Evolutionary conservation across 1,140 invertebrate species (phyloP), one percentile per base, ranked within the genome.

Genomic region (Delia radicum): DNA sequence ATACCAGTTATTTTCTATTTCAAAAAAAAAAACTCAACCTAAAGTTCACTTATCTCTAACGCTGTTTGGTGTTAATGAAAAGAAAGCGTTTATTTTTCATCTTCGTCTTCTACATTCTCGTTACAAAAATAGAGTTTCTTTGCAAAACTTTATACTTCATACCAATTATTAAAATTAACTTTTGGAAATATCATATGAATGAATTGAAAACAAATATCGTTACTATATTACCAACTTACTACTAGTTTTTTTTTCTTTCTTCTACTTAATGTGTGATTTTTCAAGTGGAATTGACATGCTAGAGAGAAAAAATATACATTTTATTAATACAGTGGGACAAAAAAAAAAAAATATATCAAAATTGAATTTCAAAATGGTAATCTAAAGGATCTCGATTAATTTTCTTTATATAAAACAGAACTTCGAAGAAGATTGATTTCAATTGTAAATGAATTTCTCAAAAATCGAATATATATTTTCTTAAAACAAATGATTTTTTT

Each of bases 261-360:
- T 15, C 12, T 42, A 8, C 37, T 8, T 42, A 10, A 8, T 55
- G 48, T 55, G 48, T 55, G 48, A 55, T 55, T 55, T 55, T 18
- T 55, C 48, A 55, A 55, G 48, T 55, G 48, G 48, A 55, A 55
- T 55, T 55, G 48, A 55, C 48, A 55, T 55, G 48, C 48, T 55
- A 55, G 18, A 24, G 48, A 55, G 48, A 55, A 55, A 55, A 55
- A 21, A 55, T 3, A 55, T 55, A 55, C 48, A 21, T 55, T 24
- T 7, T n/a, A 55, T 21, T 21, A 55, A 55, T 2, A 55, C 48
- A 21, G 48, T 55, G 48, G 48, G 5, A 55, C 18, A 21, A 55
- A 55, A n/a, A 6, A 15, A 10, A 10, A 42, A 42, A 42, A 42
- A n/a, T n/a, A n/a, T n/a, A n/a, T n/a, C 33, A 37, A 37, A 37